Conservation (phyloP, 2,888 invertebrate genomes). For the Aplocera efformata region DNA sequence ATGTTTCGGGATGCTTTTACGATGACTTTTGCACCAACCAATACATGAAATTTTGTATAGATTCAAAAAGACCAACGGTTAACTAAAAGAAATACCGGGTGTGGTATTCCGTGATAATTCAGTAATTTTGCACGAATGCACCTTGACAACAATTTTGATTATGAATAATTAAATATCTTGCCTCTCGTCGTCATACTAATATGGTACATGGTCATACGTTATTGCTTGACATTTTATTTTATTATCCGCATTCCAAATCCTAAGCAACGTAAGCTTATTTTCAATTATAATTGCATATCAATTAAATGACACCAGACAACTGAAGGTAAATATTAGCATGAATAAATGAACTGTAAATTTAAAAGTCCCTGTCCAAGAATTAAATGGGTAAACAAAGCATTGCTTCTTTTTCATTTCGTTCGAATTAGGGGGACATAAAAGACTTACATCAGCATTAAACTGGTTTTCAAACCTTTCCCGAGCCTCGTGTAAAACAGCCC, state of each 20-base stretch:
- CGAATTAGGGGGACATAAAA: background rate
- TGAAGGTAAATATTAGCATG: background rate
- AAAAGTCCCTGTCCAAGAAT: too few relatives aligned
- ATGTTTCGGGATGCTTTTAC: slow-evolving; percentile 37
- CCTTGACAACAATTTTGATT: slow-evolving; percentile 2
- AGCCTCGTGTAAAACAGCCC: slow-evolving; percentile 37
- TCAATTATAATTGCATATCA: slow-evolving; percentile 2
- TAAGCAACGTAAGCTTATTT: too few relatives aligned
- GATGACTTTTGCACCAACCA: slow-evolving; percentile 7
- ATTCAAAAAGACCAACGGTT: background rate
- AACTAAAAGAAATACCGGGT: slow-evolving; percentile 8
- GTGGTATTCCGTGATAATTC: too few relatives aligned
- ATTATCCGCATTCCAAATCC: too few relatives aligned
- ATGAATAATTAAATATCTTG: too few relatives aligned
- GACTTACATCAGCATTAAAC: slow-evolving; percentile 23
- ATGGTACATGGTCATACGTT: background rate
- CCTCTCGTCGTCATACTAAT: too few relatives aligned
- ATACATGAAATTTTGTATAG: slow-evolving; percentile 12
- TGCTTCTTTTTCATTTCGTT: too few relatives aligned
- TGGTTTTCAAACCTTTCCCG: slow-evolving; percentile 18
- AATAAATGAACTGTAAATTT: too few relatives aligned
- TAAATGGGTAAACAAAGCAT: too few relatives aligned
- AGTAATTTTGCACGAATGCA: too few relatives aligned
- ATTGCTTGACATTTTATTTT: background rate
- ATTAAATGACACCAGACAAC: slow-evolving; percentile 5